Percentiles rank a stretch among this genome's conserved stretches.
Conservation (phyloP, 1,140 invertebrate species). For the Orchesella cincta region DNA sequence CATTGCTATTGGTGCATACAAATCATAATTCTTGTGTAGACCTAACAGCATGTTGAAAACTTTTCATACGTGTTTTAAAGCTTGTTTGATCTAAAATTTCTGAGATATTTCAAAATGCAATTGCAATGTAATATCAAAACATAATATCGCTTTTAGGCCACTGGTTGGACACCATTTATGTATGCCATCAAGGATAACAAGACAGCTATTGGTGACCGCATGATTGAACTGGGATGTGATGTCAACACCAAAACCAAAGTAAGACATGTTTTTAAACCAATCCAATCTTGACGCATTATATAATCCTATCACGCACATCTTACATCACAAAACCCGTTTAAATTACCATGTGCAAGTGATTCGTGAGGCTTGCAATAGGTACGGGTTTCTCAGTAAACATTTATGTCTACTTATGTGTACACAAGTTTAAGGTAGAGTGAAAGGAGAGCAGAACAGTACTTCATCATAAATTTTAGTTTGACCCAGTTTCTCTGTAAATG, state of each 20-base stretch:
- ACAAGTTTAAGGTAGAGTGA: too few species aligned
- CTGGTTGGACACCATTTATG: conserved; percentile 92
- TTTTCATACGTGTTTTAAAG: not conserved
- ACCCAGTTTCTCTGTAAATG: too few species aligned
- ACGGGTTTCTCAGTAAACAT: too few species aligned
- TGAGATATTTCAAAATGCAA: too few species aligned
- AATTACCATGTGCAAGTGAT: too few species aligned
- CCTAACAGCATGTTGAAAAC: not conserved
- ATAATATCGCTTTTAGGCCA: conserved; percentile 54
- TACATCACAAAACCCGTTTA: not conserved
- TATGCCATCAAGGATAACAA: conserved; percentile 92
- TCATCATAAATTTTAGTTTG: too few species aligned
- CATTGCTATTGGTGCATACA: too few species aligned
- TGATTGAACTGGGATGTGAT: conserved; percentile 89
- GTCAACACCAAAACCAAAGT: conserved; percentile 80
- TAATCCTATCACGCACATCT: too few species aligned
- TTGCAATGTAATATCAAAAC: not conserved
- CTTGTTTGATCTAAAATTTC: not conserved
- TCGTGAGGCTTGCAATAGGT: too few species aligned
- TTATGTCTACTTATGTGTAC: too few species aligned
- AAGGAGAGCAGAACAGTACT: too few species aligned
- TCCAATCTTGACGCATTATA: not conserved
- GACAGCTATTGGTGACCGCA: conserved; percentile 80
- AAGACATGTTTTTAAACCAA: not conserved
- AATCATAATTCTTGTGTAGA: too few species aligned